phyloP scores from a whole-genome alignment of 2,888 invertebrate genomes.

The Gasteruption jaculator region DNA sequence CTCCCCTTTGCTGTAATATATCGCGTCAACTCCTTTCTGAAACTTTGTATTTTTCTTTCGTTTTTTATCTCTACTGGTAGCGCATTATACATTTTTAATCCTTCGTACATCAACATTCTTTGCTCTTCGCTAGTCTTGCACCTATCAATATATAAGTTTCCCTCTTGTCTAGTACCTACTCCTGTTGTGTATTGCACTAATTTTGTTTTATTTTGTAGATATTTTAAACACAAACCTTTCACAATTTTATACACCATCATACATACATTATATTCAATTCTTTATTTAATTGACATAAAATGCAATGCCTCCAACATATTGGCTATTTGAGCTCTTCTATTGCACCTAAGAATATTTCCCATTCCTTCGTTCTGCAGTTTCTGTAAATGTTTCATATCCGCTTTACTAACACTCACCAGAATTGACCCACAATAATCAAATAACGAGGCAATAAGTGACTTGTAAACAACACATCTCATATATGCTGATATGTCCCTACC shows the following conservation, averaged over 20 bases:
- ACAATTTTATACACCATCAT: constrained; percentile 9
- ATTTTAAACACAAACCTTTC: constrained; percentile 1
- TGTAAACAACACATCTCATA: no score
- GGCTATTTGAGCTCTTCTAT: no score
- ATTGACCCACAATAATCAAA: no score
- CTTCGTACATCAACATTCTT: constrained; percentile 11
- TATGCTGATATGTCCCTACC: no score
- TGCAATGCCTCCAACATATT: constrained; percentile 2
- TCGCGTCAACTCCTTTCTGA: constrained; percentile 1
- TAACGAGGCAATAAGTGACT: no score
- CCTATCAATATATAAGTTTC: background rate
- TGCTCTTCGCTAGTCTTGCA: constrained; percentile 6
- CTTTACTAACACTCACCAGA: no score
- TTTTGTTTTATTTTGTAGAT: constrained; percentile 3
- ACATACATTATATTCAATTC: constrained; percentile 6
- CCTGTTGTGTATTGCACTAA: no score
- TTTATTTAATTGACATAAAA: constrained; percentile 5
- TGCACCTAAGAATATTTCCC: no score
- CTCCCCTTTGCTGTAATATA: background rate
- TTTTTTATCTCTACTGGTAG: constrained; percentile 8
- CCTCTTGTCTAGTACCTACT: background rate
- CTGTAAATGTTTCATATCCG: no score
- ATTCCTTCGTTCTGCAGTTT: constrained; percentile 2
- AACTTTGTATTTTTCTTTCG: background rate
- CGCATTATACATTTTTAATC: constrained; percentile 10